Conservation (phyloP, 1,140 invertebrate species). For the Microvelia longipes region DNA sequence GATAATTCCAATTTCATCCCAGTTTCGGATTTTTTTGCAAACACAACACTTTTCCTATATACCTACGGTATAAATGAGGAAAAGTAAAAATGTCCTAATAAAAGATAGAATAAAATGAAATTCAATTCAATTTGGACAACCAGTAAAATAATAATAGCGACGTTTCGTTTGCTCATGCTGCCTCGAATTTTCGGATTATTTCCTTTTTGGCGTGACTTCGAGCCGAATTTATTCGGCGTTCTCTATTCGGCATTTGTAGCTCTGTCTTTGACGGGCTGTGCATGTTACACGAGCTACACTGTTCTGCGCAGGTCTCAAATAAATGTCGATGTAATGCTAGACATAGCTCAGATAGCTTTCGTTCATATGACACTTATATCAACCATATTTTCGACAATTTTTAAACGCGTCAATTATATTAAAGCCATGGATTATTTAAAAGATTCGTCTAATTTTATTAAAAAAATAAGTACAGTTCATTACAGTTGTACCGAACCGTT, state of each 20-base stretch:
- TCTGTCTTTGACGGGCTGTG: not conserved
- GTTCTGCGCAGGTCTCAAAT: not conserved
- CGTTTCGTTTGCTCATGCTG: not conserved
- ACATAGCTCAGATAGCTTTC: not conserved
- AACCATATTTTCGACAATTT: not conserved
- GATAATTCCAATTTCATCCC: no score
- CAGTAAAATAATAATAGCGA: not conserved
- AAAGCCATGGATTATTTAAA: not conserved
- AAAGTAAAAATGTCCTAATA: no score
- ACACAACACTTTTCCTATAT: no score
- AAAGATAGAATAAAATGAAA: no score
- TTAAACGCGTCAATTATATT: not conserved
- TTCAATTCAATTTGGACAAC: no score
- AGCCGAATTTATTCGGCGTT: not conserved
- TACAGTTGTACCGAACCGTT: not conserved
- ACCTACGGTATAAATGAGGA: no score
- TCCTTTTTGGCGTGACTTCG: not conserved
- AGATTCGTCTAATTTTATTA: not conserved
- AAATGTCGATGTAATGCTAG: not conserved
- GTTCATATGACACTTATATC: not conserved
- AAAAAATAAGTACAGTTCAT: not conserved
- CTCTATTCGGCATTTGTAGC: not conserved
- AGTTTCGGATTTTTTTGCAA: no score
- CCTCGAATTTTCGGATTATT: not conserved
- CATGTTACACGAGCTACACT: not conserved